Conservation (phyloP, 1,140 invertebrate genomes). For the Lucilia cuprina region DNA sequence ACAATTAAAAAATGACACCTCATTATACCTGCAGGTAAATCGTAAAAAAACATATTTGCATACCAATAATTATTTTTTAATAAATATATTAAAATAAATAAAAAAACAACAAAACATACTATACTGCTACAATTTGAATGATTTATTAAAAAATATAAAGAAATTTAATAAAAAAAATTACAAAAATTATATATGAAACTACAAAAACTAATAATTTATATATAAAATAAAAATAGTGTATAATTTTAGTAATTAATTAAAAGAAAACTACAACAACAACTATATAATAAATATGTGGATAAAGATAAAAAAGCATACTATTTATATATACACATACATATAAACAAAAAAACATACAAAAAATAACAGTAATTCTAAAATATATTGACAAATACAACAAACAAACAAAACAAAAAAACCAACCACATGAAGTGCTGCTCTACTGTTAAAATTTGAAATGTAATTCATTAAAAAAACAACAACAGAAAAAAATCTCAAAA, state of each 20-base stretch:
- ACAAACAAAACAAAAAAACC: not conserved
- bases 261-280: not conserved
- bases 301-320: conserved; percentile 6
- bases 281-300: not conserved
- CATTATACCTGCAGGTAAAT: conserved; percentile 31
- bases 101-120: not conserved
- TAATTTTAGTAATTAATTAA: conserved; percentile 16
- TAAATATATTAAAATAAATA: not conserved
- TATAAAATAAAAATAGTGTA: conserved; percentile 9
- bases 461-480: not conserved
- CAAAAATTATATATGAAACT: not conserved
- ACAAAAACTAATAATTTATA: conserved; percentile 32
- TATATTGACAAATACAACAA: conserved; percentile 6
- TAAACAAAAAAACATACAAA: not conserved
- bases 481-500: not conserved
- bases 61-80: conserved; percentile 34
- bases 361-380: not conserved
- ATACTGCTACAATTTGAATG: conserved; percentile 22
- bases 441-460: conserved; percentile 17
- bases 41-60: conserved; percentile 30
- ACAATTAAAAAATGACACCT: conserved; percentile 29
- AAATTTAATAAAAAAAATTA: not conserved
- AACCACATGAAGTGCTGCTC: conserved; percentile 18
- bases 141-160: not conserved
- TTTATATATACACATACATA: conserved; percentile 5